Evolutionary conservation across 2,888 invertebrate species (phyloP).

Genomic region (Amblyjoppa fuscipennis): DNA sequence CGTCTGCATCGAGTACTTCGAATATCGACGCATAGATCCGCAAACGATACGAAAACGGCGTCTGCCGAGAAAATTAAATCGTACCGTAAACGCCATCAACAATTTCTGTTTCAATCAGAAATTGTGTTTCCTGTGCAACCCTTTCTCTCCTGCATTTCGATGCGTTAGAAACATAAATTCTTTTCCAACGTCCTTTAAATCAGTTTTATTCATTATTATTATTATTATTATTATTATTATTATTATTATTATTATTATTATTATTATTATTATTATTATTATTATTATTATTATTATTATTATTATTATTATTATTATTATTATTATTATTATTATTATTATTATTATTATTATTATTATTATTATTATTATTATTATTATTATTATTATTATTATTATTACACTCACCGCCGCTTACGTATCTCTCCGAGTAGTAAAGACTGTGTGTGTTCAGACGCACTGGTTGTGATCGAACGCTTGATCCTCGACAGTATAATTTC

Average conservation of each 20-base stretch:
- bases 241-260: too few relatives aligned
- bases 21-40: constrained; percentile 11
- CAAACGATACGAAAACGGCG: constrained; percentile 7
- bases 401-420: not conserved
- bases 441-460: constrained; percentile 5
- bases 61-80: constrained; percentile 18
- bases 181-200: too few relatives aligned
- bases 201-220: too few relatives aligned
- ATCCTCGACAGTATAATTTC: not conserved
- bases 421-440: constrained; percentile 27
- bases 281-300: too few relatives aligned
- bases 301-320: too few relatives aligned
- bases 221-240: too few relatives aligned
- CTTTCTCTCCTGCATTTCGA: not conserved
- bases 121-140: not conserved
- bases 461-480: not conserved
- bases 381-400: too few relatives aligned
- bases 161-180: not conserved
- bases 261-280: too few relatives aligned
- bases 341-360: too few relatives aligned
- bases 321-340: too few relatives aligned
- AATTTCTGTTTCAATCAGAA: not conserved
- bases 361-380: too few relatives aligned
- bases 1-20: not conserved
- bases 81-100: not conserved